A percentile compares a stretch with the other conserved stretches of the same genome.
These are phyloP conservation scores for Lydus trimaculatus DNA, from an alignment of 2,888 invertebrate genomes.

Conservation along the genomic window DNA sequence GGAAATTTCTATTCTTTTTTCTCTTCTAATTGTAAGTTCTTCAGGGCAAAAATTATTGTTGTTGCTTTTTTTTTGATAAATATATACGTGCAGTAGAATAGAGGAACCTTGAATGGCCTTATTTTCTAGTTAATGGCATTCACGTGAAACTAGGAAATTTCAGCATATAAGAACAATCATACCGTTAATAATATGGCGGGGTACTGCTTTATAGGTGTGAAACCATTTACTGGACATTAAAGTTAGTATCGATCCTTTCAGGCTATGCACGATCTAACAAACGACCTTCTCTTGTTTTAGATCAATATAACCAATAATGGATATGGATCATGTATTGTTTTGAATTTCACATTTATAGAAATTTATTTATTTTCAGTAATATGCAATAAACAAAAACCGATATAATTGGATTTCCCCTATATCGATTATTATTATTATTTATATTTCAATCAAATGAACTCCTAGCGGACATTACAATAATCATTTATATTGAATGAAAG, in stretches of 20 bases:
- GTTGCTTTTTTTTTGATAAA: slow-evolving; percentile 3
- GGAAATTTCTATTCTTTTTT: not conserved
- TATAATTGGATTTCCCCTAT: not conserved
- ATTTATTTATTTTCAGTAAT: not conserved
- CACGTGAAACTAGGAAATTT: slow-evolving; percentile 16
- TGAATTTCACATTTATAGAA: slow-evolving; percentile 4
- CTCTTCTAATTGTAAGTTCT: not conserved
- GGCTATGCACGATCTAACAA: slow-evolving; percentile 22
- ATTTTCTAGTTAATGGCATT: slow-evolving; percentile 20
- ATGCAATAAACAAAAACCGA: not conserved
- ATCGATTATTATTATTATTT: not conserved
- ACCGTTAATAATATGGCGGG: slow-evolving; percentile 13
- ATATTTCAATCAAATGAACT: not conserved
- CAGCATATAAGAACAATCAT: slow-evolving; percentile 18
- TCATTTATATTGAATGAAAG: slow-evolving; percentile 12
- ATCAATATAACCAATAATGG: slow-evolving; percentile 18
- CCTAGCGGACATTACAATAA: not conserved
- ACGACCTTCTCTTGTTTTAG: slow-evolving; percentile 23
- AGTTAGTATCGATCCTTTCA: slow-evolving; percentile 20
- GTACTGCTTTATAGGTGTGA: slow-evolving; percentile 22
- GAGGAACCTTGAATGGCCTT: slow-evolving; percentile 28
- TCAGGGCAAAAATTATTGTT: not conserved
- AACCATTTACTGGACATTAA: slow-evolving; percentile 18
- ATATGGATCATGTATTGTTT: slow-evolving; percentile 20
- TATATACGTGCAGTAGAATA: no score